Conservation (phyloP, 2,113 vertebrate species). For the Lycocorax pyrrhopterus region DNA sequence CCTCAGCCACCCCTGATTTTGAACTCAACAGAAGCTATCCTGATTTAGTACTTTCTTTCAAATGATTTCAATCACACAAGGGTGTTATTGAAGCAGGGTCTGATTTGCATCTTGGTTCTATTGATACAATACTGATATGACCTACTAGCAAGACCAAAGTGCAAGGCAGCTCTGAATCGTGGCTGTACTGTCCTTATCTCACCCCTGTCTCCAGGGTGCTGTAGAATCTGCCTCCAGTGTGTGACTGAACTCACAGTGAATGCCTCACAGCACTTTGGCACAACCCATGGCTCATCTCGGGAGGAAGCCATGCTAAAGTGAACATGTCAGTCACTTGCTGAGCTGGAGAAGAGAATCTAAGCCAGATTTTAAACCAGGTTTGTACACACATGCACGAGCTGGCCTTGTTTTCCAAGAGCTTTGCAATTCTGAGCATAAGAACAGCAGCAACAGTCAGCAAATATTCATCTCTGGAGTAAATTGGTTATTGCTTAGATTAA, state of each 20-base stretch:
- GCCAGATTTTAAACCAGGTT: conserved; percentile 10
- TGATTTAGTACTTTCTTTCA: neutral
- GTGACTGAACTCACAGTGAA: neutral
- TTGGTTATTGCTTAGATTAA: neutral
- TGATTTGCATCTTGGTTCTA: neutral
- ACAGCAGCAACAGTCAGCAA: neutral
- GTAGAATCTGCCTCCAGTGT: neutral
- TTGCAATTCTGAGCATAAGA: neutral
- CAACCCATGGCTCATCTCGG: neutral
- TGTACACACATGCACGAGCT: neutral
- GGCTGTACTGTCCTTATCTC: conserved; percentile 4
- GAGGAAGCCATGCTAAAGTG: conserved; percentile 2
- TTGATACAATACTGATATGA: neutral
- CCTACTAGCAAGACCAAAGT: neutral
- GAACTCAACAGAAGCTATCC: neutral
- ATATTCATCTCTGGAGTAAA: neutral
- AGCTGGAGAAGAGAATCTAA: conserved; percentile 25
- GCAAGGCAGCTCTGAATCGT: conserved; percentile 10
- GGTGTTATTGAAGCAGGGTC: neutral
- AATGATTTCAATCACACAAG: neutral
- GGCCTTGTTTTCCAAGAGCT: neutral
- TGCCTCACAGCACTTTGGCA: neutral
- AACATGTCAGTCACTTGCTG: conserved; percentile 37
- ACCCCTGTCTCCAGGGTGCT: conserved; percentile 27
- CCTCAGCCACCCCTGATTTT: neutral